Base-by-base conservation (phyloP, 2,888 invertebrate genomes). In the Lasiommata megera region DNA sequence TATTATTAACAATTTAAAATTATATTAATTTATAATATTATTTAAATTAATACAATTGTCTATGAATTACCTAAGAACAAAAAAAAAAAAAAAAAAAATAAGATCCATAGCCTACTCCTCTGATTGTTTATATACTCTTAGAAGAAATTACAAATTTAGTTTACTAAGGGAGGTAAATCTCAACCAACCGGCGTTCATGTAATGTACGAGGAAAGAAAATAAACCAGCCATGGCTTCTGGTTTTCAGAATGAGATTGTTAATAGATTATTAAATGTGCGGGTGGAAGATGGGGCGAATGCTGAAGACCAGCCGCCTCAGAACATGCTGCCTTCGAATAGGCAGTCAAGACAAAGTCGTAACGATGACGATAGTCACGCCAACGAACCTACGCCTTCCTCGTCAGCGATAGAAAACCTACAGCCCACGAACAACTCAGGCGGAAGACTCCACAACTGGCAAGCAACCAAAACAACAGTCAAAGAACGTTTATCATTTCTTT, bases 381-480 rank as follows among this genome's bases (percentile, higher is more conserved):
- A 63, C 56, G 88, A 87, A 28, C 76, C 84, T 2, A 64, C 68
- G 16, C 76, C 85, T 1, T 84, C 87, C 0, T 73, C 74, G 0
- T 72, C 72, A 1, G 76, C 82, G 6, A 84, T 84, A 60, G 88
- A 90, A 54, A 87, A 86, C 57, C 66, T 87, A 0, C 87, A 84
- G 62, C 87, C 84, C 0, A 78, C 81, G 0, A 88, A 88, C 65
- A 88, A 84, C 68, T 78, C 82, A 0, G 87, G 86, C n/a, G 86
- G 88, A 1, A 83, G 90, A 16, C 72, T 90, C 1, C 93, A 93
- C 76, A 94, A 94, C 74, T 94, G 93, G 93, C 96, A 96, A 79
- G 94, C 95, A 18, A 94, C 94, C 17, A 96, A 95, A 78, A 93
- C 93, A 0, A 94, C 94, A 0, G 93, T 96, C 18, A 94, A 95